Conservation (phyloP, 2,797 vertebrate species). For the Acipenser transmontanus region DNA sequence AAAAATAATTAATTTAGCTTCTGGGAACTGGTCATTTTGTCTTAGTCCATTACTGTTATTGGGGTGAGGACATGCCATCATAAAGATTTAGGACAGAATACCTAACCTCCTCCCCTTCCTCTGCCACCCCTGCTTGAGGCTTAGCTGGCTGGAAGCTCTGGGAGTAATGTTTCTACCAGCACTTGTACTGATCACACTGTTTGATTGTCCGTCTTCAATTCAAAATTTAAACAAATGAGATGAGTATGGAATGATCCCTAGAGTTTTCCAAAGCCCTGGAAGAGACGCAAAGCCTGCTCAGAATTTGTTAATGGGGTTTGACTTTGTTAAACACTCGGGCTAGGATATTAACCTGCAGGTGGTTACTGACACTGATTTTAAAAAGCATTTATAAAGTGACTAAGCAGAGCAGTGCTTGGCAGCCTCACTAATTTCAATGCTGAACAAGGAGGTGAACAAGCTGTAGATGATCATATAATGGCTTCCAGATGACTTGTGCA, state of each 20-base stretch:
- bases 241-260: neutral
- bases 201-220: slow-evolving; percentile 31
- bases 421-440: slow-evolving; percentile 52
- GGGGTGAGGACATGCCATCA: slow-evolving; percentile 16
- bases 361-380: slow-evolving; percentile 31
- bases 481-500: slow-evolving; percentile 64
- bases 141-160: slow-evolving; percentile 27
- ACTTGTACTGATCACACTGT: slow-evolving; percentile 9
- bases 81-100: too few relatives aligned
- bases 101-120: too few relatives aligned
- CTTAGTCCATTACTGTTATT: slow-evolving; percentile 23
- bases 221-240: slow-evolving; percentile 27
- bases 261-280: slow-evolving; percentile 1
- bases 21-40: slow-evolving; percentile 53
- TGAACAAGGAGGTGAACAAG: slow-evolving; percentile 54
- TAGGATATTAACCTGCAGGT: slow-evolving; percentile 29
- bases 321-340: slow-evolving; percentile 13
- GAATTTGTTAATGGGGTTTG: slow-evolving; percentile 9
- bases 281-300: slow-evolving; percentile 1
- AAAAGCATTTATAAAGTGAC: slow-evolving; percentile 46
- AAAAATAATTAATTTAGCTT: slow-evolving; percentile 52
- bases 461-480: slow-evolving; percentile 61
- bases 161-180: slow-evolving; percentile 30
- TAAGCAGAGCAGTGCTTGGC: slow-evolving; percentile 52
- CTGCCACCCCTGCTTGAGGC: slow-evolving; percentile 26